Conservation (phyloP, 2,888 invertebrate species). For the Osedax fenrisi region DNA sequence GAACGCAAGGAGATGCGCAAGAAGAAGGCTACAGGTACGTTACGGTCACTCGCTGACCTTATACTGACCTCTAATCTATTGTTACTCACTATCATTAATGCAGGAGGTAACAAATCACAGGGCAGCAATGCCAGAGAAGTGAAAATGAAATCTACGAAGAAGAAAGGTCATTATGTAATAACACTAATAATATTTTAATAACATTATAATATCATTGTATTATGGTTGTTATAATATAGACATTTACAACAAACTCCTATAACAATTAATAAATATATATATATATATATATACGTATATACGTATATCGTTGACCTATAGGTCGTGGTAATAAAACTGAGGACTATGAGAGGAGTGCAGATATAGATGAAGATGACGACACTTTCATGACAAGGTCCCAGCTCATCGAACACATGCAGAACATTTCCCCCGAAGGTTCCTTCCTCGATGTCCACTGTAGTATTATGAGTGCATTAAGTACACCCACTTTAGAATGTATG, state of each 20-base stretch:
- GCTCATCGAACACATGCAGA: constrained; percentile 29
- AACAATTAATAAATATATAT: no score
- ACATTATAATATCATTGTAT: no score
- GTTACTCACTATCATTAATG: not conserved
- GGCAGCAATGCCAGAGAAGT: constrained; percentile 59
- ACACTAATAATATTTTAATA: no score
- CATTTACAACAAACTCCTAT: no score
- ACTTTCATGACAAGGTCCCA: constrained; percentile 47
- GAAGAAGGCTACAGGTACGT: constrained; percentile 69
- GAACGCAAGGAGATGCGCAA: constrained; percentile 76
- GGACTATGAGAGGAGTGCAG: constrained; percentile 40
- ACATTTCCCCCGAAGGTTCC: not conserved
- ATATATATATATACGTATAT: no score
- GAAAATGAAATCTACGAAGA: constrained; percentile 83
- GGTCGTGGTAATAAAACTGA: not conserved
- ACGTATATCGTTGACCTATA: no score
- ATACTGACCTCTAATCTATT: not conserved
- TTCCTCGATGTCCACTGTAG: no score
- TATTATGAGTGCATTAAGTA: constrained; percentile 42
- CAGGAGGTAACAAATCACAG: not conserved
- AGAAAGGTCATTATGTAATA: constrained; percentile 55
- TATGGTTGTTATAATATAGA: no score
- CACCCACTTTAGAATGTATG: no score
- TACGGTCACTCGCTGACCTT: not conserved
- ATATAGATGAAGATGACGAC: constrained; percentile 61